A percentile compares a stretch with the other conserved stretches of the same genome.
These are phyloP conservation scores for Bombus turneri DNA, from an alignment of 1,140 invertebrate genomes.

Conservation along the genomic window DNA sequence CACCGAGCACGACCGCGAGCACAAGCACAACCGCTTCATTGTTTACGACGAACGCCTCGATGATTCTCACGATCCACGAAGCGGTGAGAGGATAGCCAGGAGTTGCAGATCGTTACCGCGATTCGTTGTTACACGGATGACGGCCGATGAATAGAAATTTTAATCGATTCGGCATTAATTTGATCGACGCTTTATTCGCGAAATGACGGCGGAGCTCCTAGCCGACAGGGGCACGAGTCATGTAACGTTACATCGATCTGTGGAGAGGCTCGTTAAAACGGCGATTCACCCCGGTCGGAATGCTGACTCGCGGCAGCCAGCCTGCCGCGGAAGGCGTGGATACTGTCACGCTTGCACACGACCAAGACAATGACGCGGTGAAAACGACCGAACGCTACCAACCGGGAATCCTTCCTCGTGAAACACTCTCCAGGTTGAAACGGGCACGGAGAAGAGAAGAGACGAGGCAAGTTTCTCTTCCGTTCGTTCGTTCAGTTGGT, in stretches of 20 bases:
- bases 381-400: constrained; percentile 24
- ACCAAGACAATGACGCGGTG: constrained; percentile 35
- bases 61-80: constrained; percentile 22
- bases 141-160: background rate
- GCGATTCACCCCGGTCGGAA: background rate
- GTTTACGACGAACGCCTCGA: constrained; percentile 7
- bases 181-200: background rate
- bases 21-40: background rate
- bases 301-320: constrained; percentile 11
- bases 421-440: background rate
- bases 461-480: background rate
- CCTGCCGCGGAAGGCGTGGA: background rate
- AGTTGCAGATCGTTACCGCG: background rate
- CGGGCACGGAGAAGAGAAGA: background rate
- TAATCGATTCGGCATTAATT: constrained; percentile 12
- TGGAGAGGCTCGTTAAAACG: constrained; percentile 4
- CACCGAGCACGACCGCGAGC: background rate
- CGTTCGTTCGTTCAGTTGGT: background rate
- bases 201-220: background rate
- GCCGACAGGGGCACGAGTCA: background rate
- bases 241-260: background rate
- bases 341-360: constrained; percentile 8
- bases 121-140: background rate
- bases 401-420: background rate
- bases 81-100: background rate